These are phyloP conservation scores for Melanotaenia duboulayi DNA, from an alignment of 2,113 vertebrate species.

Conservation along the genomic window DNA sequence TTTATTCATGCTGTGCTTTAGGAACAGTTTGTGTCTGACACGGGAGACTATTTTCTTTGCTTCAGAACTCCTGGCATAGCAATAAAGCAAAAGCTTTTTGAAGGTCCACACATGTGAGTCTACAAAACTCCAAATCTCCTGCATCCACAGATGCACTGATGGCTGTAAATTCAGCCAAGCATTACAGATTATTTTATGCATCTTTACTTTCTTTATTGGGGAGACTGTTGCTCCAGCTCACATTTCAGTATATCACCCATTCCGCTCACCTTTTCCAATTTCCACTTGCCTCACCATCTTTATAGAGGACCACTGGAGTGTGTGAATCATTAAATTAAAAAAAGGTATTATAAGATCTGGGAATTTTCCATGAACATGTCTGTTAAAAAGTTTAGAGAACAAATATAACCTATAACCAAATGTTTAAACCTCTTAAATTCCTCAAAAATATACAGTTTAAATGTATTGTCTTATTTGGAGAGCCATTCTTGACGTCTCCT, in stretches of 20 bases:
- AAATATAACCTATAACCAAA: constrained; percentile 2
- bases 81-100: constrained; percentile 14
- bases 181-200: constrained; percentile 55
- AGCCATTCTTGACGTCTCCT: constrained; percentile 20
- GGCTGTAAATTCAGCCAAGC: constrained; percentile 51
- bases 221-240: constrained; percentile 50
- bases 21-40: constrained; percentile 24
- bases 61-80: constrained; percentile 1
- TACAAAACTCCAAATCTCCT: constrained; percentile 53
- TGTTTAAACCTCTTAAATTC: constrained; percentile 20
- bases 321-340: constrained; percentile 22
- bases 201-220: constrained; percentile 46
- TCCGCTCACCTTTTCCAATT: constrained; percentile 15
- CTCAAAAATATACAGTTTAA: constrained; percentile 5
- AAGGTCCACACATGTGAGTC: constrained; percentile 34
- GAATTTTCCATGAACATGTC: background rate
- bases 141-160: constrained; percentile 37
- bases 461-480: constrained; percentile 1
- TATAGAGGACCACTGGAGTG: constrained; percentile 19
- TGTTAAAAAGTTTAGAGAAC: constrained; percentile 2
- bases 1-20: constrained; percentile 28
- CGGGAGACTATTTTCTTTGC: constrained; percentile 12
- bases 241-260: constrained; percentile 56
- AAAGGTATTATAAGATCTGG: background rate
- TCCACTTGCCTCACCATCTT: constrained; percentile 10